Conservation (phyloP, 1,140 invertebrate genomes). For the Adoxophyes honmai region DNA sequence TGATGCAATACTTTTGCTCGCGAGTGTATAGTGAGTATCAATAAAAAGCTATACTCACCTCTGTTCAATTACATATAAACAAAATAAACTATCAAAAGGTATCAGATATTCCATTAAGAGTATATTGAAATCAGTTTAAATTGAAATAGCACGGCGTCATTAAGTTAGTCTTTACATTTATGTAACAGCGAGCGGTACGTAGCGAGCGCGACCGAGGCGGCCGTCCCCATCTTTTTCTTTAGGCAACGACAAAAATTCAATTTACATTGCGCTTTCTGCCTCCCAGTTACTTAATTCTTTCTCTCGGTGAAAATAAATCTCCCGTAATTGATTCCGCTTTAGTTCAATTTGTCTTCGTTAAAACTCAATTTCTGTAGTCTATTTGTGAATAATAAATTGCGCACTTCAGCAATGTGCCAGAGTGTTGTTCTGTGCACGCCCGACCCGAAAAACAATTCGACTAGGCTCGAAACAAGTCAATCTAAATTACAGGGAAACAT, state of each 20-base stretch:
- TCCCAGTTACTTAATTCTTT: constrained; percentile 62
- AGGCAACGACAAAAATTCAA: constrained; percentile 57
- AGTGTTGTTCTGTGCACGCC: constrained; percentile 38
- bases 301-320: constrained; percentile 66
- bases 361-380: constrained; percentile 71
- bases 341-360: constrained; percentile 73
- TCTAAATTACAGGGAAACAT: constrained; percentile 49
- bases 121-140: too few species aligned
- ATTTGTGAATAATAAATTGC: constrained; percentile 72
- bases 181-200: neutral
- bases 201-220: neutral
- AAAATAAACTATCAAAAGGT: too few species aligned
- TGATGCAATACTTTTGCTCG: too few species aligned
- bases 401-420: constrained; percentile 44
- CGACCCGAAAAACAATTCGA: constrained; percentile 46
- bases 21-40: too few species aligned
- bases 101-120: too few species aligned
- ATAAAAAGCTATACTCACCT: too few species aligned
- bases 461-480: constrained; percentile 45
- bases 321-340: constrained; percentile 70
- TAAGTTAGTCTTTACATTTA: constrained; percentile 8
- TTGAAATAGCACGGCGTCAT: neutral
- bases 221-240: constrained; percentile 27
- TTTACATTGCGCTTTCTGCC: constrained; percentile 52
- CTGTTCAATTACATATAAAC: too few species aligned